Evolutionary conservation across 2,888 invertebrate genomes (phyloP).

Genomic region (Megaustenia siamemsis): DNA sequence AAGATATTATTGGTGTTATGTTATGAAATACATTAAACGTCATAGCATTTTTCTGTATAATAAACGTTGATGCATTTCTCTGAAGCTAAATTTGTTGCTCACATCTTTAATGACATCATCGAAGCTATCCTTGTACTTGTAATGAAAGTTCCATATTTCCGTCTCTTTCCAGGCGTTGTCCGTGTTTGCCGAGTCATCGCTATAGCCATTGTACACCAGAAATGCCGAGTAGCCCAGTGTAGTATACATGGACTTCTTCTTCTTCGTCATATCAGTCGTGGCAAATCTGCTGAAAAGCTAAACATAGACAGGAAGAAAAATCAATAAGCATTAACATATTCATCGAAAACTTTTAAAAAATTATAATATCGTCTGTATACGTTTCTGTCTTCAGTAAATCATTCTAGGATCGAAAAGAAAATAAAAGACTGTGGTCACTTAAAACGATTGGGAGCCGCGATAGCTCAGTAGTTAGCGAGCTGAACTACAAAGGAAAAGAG

Average conservation of each 20-base stretch:
- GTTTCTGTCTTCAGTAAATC: background rate
- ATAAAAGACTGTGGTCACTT: too few species aligned
- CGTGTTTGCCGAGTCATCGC: constrained; percentile 79
- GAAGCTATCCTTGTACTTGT: constrained; percentile 70
- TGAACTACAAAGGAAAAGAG: too few species aligned
- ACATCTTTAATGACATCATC: constrained; percentile 69
- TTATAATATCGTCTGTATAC: background rate
- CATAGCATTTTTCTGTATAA: too few species aligned
- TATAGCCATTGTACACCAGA: constrained; percentile 76
- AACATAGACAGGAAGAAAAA: background rate
- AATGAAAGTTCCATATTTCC: constrained; percentile 77
- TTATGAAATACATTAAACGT: too few species aligned
- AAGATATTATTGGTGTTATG: too few species aligned
- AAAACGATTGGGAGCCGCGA: too few species aligned
- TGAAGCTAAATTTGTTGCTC: too few species aligned
- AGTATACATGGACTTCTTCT: constrained; percentile 43
- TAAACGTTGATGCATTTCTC: too few species aligned
- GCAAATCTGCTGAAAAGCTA: constrained; percentile 44
- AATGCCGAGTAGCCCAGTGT: constrained; percentile 65
- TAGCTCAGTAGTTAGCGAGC: too few species aligned
- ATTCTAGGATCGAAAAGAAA: too few species aligned
- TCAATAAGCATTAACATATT: background rate
- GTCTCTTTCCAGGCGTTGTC: constrained; percentile 77
- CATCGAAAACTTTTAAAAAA: background rate
- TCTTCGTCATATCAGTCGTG: constrained; percentile 12